Evolutionary conservation across 2,888 invertebrate genomes (phyloP), one percentile per base, ranked within the genome.

Genomic region (Sabatieria punctata): DNA sequence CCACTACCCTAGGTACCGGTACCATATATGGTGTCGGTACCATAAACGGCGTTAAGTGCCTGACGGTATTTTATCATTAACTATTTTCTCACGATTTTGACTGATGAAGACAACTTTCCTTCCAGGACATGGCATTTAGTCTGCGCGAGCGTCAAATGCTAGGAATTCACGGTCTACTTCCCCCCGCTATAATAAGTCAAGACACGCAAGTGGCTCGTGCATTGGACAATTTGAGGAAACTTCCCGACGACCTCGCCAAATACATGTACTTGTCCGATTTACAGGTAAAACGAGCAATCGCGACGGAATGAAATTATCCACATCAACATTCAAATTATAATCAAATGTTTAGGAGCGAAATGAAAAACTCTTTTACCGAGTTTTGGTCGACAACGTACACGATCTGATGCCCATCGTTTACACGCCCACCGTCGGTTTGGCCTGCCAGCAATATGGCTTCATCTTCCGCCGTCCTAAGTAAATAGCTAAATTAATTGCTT

Each of bases 351-450:
- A 86, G 78, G 93, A 97, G 63, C 79, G 91, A 55, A 93, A 97
- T 67, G 93, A 97, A 69, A 82, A 83, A 57, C 74, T 97, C 19
- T 99, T 97, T 73, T 99, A 85, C 70, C 78, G 83, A 27, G 77
- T 93, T 43, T 71, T 95, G 39, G 76, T 77, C 18, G 82, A 86
- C 55, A 78, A 95, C 66, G 83, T 91, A 23, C 77, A 80, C 41
- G 78, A 83, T 52, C 78, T 88, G 75, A 88, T 97, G 86, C 97
- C 97, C 0, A 75, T 95, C 50, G 89, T 97, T n/a, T 97, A 97
- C 71, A 97, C 97, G 0, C 97, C 97, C 1, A 88, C 89, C 0
- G 97, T 97, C 15, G 97, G 97, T 3, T 73, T 83, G 57, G 97
- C 93, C 25, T 97, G 97, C 70, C 91, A 95, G 72, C 85, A 89